Evolutionary conservation across 2,797 vertebrate genomes (phyloP).

Genomic region (Manis crassicaudata): DNA sequence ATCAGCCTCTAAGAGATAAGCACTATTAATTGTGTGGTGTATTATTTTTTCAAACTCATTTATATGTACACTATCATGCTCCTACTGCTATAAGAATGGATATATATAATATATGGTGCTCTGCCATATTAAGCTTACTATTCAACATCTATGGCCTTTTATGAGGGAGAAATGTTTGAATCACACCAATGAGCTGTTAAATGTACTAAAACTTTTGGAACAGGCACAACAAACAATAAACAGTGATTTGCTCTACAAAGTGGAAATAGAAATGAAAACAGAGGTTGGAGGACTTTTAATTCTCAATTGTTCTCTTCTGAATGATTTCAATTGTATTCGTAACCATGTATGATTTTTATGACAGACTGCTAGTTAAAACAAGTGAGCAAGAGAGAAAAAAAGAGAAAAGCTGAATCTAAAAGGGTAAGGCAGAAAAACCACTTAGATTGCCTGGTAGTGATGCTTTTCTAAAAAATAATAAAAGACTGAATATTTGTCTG

Average conservation of each 20-base stretch:
- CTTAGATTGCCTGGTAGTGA: not conserved
- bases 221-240: not conserved
- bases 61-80: not conserved
- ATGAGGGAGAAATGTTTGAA: not conserved
- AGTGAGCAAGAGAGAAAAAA: not conserved
- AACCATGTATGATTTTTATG: not conserved
- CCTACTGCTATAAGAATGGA: not conserved
- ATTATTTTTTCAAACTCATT: conserved; percentile 1
- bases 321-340: not conserved
- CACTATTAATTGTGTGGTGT: not conserved
- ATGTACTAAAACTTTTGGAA: not conserved
- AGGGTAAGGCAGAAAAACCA: not conserved
- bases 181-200: not conserved
- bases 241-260: not conserved
- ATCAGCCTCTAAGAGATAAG: not conserved
- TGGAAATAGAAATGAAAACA: not conserved
- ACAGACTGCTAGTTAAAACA: not conserved
- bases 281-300: not conserved
- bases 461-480: not conserved
- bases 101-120: not conserved
- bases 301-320: not conserved
- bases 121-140: not conserved
- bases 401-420: not conserved
- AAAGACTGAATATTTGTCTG: conserved; percentile 27
- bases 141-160: not conserved